Percentiles rank a stretch among this genome's conserved stretches.
phyloP scores from a whole-genome alignment of 2,888 invertebrate genomes.

The Teinopalpus imperialis region DNA sequence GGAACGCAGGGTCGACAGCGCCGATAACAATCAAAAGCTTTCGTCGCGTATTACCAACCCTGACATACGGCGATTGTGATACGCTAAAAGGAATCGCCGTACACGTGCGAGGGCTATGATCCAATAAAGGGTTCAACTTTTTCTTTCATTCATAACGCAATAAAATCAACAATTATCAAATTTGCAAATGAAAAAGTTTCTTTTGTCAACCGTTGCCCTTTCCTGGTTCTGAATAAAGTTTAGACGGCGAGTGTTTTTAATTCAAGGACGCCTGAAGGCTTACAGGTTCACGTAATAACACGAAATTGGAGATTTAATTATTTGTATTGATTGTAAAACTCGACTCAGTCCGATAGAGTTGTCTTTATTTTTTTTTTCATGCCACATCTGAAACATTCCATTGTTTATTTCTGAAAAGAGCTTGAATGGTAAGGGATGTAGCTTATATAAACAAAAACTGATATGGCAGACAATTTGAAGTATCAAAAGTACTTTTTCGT shows the following conservation, averaged over 20 bases:
- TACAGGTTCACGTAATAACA: conserved; percentile 29
- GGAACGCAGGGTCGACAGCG: conserved; percentile 28
- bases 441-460: too few species aligned
- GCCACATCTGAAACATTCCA: too few species aligned
- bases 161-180: conserved; percentile 73
- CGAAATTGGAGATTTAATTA: conserved; percentile 39
- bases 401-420: too few species aligned
- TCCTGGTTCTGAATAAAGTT: conserved; percentile 37
- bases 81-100: conserved; percentile 56
- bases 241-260: conserved; percentile 58
- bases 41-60: conserved; percentile 53
- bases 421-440: too few species aligned
- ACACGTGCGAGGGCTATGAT: conserved; percentile 70
- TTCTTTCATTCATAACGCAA: conserved; percentile 52
- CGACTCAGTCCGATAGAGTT: conserved; percentile 18
- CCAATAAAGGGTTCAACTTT: conserved; percentile 65
- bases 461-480: too few species aligned
- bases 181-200: conserved; percentile 64
- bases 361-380: too few species aligned
- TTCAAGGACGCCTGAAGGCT: conserved; percentile 33
- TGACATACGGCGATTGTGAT: conserved; percentile 50
- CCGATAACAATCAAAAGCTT: conserved; percentile 51
- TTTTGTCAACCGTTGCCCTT: conserved; percentile 50
- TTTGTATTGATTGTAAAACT: conserved; percentile 38
- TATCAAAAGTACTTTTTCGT: too few species aligned